A percentile compares a stretch with the other conserved stretches of the same genome.
Evolutionary conservation across 92 coral and sea anemone genomes (phyloP).

Genomic region (Parazoanthus swiftii): DNA sequence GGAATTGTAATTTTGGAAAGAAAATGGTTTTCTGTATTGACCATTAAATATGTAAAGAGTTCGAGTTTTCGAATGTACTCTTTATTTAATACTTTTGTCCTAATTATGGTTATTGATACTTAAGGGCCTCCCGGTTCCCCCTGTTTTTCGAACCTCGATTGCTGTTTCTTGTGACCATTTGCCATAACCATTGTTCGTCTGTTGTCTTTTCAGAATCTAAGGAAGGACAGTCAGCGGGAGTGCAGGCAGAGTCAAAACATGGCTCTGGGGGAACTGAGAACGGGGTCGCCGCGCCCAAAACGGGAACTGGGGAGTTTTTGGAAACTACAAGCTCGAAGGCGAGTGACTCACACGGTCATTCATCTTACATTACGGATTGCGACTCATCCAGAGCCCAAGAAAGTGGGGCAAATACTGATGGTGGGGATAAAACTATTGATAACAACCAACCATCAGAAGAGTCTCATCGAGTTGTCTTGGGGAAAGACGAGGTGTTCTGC

Average conservation of each 20-base stretch:
- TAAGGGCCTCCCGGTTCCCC: too few species aligned
- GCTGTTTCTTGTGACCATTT: not conserved
- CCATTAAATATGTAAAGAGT: too few species aligned
- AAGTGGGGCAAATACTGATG: not conserved
- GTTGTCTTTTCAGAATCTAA: not conserved
- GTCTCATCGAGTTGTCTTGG: slow-evolving; percentile 37
- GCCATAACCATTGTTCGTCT: not conserved
- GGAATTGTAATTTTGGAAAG: too few species aligned
- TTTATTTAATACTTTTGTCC: too few species aligned
- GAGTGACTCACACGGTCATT: not conserved
- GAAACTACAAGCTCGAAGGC: not conserved
- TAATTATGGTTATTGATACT: too few species aligned
- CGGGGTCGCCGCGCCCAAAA: not conserved
- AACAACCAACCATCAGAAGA: not conserved
- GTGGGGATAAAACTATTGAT: slow-evolving; percentile 3
- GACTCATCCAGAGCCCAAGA: not conserved
- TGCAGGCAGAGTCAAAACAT: not conserved
- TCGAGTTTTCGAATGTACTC: too few species aligned
- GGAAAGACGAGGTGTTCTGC: slow-evolving; percentile 52
- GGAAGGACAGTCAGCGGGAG: not conserved
- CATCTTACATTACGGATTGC: not conserved
- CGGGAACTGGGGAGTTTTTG: not conserved
- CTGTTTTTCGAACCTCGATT: too few species aligned
- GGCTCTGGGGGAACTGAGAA: slow-evolving; percentile 6
- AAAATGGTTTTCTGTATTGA: too few species aligned